Conservation (phyloP, 1,140 invertebrate genomes). For the Nasonia longicornis region DNA sequence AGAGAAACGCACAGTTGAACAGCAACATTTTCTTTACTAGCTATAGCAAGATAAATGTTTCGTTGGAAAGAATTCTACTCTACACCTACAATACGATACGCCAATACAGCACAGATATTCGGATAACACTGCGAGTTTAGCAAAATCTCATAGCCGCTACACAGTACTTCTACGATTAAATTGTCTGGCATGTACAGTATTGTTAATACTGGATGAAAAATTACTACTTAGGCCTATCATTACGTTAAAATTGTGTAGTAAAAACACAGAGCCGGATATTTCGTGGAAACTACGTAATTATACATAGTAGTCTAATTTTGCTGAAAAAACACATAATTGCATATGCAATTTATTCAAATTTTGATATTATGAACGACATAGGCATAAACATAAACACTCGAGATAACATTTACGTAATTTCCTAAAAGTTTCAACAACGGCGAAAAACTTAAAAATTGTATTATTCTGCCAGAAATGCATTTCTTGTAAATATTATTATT, state of each 20-base stretch:
- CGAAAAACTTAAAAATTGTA: neutral
- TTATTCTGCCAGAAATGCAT: neutral
- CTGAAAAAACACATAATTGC: neutral
- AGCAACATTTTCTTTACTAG: constrained; percentile 33
- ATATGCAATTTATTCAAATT: neutral
- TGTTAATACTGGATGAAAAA: constrained; percentile 29
- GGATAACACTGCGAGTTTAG: constrained; percentile 27
- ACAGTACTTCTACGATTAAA: constrained; percentile 23
- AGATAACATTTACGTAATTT: neutral
- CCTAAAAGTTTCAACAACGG: neutral
- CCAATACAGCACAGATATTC: constrained; percentile 36
- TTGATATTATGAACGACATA: neutral
- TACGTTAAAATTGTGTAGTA: neutral
- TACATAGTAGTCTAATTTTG: neutral
- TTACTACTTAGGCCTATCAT: constrained; percentile 15
- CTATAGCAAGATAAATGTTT: constrained; percentile 30
- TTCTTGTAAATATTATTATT: neutral
- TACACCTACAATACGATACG: constrained; percentile 28
- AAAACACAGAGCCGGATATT: neutral
- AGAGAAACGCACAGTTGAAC: constrained; percentile 27
- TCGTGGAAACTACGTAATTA: neutral
- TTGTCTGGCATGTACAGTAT: constrained; percentile 33
- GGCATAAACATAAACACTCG: neutral
- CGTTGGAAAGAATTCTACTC: constrained; percentile 24
- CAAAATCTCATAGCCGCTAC: constrained; percentile 8